These are phyloP conservation scores for Amblyteles armatorius DNA, from an alignment of 2,888 invertebrate species.

Conservation along the genomic window DNA sequence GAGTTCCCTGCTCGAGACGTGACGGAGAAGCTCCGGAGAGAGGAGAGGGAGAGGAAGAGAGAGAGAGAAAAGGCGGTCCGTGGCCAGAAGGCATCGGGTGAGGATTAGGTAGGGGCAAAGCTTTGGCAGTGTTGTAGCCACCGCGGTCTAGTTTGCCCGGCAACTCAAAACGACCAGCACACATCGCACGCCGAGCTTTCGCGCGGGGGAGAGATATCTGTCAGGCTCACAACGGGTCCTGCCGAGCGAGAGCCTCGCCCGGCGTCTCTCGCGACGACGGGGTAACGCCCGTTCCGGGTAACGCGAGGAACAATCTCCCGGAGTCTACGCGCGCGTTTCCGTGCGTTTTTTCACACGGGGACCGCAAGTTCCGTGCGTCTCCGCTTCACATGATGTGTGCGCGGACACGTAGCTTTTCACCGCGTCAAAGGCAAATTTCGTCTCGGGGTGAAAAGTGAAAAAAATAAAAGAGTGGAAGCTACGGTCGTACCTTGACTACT, in stretches of 20 bases:
- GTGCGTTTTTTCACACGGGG: neutral
- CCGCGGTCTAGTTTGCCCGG: conserved; percentile 72
- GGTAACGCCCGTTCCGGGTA: conserved; percentile 20
- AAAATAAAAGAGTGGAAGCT: conserved; percentile 13
- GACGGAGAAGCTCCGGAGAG: conserved; percentile 42
- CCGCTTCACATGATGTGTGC: neutral
- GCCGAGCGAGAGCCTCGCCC: conserved; percentile 54
- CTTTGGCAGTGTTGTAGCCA: conserved; percentile 74
- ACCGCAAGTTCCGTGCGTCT: neutral
- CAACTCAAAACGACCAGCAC: conserved; percentile 77
- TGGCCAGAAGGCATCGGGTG: conserved; percentile 32
- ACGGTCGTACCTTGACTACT: neutral
- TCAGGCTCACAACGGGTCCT: conserved; percentile 59
- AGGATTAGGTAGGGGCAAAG: conserved; percentile 71
- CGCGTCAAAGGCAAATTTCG: conserved; percentile 39
- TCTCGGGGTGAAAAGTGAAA: too few species aligned
- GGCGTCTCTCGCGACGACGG: conserved; percentile 57
- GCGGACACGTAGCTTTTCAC: neutral
- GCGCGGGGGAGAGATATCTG: conserved; percentile 47
- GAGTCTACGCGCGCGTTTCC: neutral
- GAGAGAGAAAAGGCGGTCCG: conserved; percentile 28
- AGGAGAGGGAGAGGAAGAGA: conserved; percentile 23
- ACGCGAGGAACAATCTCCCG: conserved; percentile 21
- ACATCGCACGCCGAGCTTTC: conserved; percentile 63
- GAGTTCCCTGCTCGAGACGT: conserved; percentile 61